phyloP scores from a whole-genome alignment of 2,888 invertebrate species.

The Keiferia lycopersicella region DNA sequence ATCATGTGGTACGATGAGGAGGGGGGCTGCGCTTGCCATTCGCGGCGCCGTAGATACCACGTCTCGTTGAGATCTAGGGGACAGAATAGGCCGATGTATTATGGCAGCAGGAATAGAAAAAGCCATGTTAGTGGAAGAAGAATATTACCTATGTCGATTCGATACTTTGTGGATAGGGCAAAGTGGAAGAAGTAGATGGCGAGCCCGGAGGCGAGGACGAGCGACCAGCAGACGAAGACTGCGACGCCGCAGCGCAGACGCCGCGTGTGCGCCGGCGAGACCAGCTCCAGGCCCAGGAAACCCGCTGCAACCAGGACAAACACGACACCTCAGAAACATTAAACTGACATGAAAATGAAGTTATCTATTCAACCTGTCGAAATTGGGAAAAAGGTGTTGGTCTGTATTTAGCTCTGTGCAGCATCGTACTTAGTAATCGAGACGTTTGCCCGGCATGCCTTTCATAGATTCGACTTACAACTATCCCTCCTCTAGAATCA shows the following conservation, averaged over 20 bases:
- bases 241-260: constrained; percentile 69
- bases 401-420: no score
- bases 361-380: no score
- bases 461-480: no score
- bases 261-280: constrained; percentile 54
- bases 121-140: not conserved
- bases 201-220: constrained; percentile 59
- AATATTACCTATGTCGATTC: constrained; percentile 65
- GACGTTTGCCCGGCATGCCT: no score
- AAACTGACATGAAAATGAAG: not conserved
- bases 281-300: constrained; percentile 67
- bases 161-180: constrained; percentile 44
- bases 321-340: not conserved
- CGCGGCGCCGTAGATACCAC: constrained; percentile 68
- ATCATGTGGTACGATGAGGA: constrained; percentile 43
- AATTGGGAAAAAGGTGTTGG: no score
- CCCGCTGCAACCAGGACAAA: constrained; percentile 58
- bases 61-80: constrained; percentile 60
- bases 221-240: constrained; percentile 72
- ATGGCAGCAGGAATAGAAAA: not conserved
- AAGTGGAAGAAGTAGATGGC: constrained; percentile 56
- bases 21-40: constrained; percentile 64
- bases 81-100: constrained; percentile 33
- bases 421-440: no score
- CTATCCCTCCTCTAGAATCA: no score